Conservation (phyloP, 2,113 vertebrate species). For the Acanthochromis polyacanthus region DNA sequence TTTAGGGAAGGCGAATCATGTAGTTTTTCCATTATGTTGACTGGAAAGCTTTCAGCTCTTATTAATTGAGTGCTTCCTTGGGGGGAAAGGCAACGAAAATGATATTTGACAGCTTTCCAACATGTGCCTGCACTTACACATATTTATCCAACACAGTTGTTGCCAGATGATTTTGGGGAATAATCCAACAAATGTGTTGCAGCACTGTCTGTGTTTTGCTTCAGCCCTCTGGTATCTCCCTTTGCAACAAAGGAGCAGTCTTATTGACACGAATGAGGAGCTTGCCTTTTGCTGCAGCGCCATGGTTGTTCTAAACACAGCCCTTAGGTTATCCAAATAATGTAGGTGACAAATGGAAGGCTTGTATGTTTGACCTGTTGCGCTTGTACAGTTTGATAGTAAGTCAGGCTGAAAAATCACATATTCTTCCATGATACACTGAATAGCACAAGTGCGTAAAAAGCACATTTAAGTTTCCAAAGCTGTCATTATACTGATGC, state of each 20-base stretch:
- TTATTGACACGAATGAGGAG: background rate
- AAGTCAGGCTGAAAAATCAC: too few species aligned
- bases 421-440: too few species aligned
- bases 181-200: constrained; percentile 6
- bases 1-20: background rate
- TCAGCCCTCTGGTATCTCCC: background rate
- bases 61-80: background rate
- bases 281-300: background rate
- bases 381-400: background rate
- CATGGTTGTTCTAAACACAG: background rate
- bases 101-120: constrained; percentile 16
- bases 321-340: background rate
- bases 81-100: background rate
- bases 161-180: constrained; percentile 24
- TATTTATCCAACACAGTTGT: constrained; percentile 16
- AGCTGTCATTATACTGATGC: too few species aligned
- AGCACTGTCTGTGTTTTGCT: constrained; percentile 16
- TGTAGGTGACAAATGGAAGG: background rate
- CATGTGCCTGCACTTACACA: constrained; percentile 12
- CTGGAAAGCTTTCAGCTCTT: constrained; percentile 12
- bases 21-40: background rate
- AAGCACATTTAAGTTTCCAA: too few species aligned
- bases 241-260: background rate
- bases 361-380: background rate
- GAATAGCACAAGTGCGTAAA: too few species aligned